Conservation (phyloP, 2,888 invertebrate genomes). For the Minunthozetes semirufus region DNA sequence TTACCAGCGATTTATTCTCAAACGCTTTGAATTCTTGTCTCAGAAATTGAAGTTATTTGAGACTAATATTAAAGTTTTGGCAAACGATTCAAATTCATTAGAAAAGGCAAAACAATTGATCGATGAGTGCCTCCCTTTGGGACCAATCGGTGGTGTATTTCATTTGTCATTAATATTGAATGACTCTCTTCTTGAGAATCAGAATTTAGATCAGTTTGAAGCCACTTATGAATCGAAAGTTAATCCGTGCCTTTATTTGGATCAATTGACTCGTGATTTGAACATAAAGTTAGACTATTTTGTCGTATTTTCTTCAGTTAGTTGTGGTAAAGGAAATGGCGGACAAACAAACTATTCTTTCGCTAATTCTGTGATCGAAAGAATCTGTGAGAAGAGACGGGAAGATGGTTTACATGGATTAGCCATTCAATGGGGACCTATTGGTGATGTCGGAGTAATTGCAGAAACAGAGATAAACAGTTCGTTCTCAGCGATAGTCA, state of each 20-base stretch:
- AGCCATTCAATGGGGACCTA: slow-evolving; percentile 97
- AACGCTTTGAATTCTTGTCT: slow-evolving; percentile 64
- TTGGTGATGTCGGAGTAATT: slow-evolving; percentile 91
- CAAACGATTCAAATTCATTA: slow-evolving; percentile 62
- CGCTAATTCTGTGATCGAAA: slow-evolving; percentile 95
- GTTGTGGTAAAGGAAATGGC: slow-evolving; percentile 90
- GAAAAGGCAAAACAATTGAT: slow-evolving; percentile 64
- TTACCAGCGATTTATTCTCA: slow-evolving; percentile 78
- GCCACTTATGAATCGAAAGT: slow-evolving; percentile 78
- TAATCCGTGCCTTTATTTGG: slow-evolving; percentile 69
- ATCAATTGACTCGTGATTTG: slow-evolving; percentile 65
- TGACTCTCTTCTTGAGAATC: slow-evolving; percentile 80
- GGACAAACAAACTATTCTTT: slow-evolving; percentile 91
- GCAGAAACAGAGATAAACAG: slow-evolving; percentile 82
- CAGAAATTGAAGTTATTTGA: slow-evolving; percentile 51
- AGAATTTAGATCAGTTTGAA: slow-evolving; percentile 68
- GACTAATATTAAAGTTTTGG: slow-evolving; percentile 60
- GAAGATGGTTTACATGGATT: slow-evolving; percentile 73
- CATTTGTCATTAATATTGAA: slow-evolving; percentile 75
- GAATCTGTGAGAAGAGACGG: slow-evolving; percentile 78
- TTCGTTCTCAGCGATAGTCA: slow-evolving; percentile 84
- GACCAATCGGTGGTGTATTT: slow-evolving; percentile 76
- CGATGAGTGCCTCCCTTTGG: slow-evolving; percentile 59
- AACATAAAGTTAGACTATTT: slow-evolving; percentile 79
- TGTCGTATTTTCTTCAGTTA: slow-evolving; percentile 90